A percentile compares a stretch with the other conserved stretches of the same genome.
Evolutionary conservation across 2,797 vertebrate genomes (phyloP).

Genomic region (Gouania willdenowi): DNA sequence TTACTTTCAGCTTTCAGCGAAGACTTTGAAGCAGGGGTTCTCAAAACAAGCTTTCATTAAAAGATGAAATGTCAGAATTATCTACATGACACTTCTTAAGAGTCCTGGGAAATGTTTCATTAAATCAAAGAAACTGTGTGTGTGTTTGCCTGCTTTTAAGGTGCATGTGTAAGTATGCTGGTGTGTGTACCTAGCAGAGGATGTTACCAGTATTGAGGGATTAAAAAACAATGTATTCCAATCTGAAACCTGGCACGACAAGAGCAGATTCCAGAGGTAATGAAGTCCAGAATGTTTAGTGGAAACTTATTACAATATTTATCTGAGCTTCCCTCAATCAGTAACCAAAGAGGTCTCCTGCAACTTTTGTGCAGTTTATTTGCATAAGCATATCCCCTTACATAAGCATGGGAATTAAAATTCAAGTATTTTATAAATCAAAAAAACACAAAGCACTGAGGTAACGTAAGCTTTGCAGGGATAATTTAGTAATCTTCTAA

Average conservation of each 20-base stretch:
- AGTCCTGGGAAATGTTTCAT: conserved; percentile 54
- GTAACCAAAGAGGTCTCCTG: conserved; percentile 22
- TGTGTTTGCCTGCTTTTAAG: neutral
- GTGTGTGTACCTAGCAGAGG: conserved; percentile 5
- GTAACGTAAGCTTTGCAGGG: conserved; percentile 44
- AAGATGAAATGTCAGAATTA: conserved; percentile 65
- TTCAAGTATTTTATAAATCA: conserved; percentile 37
- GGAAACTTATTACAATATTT: conserved; percentile 39
- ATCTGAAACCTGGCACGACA: conserved; percentile 12
- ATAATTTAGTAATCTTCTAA: conserved; percentile 63
- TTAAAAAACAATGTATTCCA: conserved; percentile 29
- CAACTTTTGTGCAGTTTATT: conserved; percentile 26
- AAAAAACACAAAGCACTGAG: conserved; percentile 30
- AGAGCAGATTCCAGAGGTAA: conserved; percentile 22
- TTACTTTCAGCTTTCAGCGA: conserved; percentile 22
- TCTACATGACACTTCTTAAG: conserved; percentile 47
- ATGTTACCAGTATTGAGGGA: conserved; percentile 24
- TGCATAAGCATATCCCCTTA: conserved; percentile 43
- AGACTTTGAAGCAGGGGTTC: neutral
- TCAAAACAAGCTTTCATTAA: conserved; percentile 55
- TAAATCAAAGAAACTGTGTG: conserved; percentile 14
- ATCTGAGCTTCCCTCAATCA: conserved; percentile 41
- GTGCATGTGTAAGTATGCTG: neutral
- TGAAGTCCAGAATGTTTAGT: conserved; percentile 25
- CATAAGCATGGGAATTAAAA: conserved; percentile 27